Base-by-base conservation (phyloP, 2,888 invertebrate species). In the Aplocera efformata region DNA sequence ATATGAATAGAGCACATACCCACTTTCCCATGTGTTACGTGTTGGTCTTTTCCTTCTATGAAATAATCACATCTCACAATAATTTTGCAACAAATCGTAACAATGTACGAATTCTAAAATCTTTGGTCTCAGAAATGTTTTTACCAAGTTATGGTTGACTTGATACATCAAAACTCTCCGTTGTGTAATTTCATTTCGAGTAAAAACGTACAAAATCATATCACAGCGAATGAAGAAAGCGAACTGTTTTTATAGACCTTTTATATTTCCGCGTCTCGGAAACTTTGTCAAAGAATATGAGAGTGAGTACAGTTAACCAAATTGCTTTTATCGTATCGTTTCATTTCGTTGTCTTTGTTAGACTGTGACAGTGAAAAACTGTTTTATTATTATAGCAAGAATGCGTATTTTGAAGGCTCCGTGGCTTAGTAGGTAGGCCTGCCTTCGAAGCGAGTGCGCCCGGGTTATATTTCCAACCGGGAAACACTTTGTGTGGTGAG, bases 281-380 rank as follows among this genome's bases (percentile, higher is more conserved):
- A 60, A 64, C 56, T 59, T 68, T 57, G 57, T 53, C 55, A 56
- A 53, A 56, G 62, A 58, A 59, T 59, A 60, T 48, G 50, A 59
- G 64, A 63, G 61, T 56, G 55, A 58, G 57, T 64, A 64, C 63
- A 67, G 65, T 72, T 67, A 62, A 60, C 64, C 48, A 53, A 72
- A 71, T 67, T 63, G 68, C 52, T 65, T 69, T 70, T 67, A 64
- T 70, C 48, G 58, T 53, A 48, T 42, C 55, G 44, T 59, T 72
- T 63, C 60, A 58, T 63, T 60, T 64, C 60, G 50, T 58, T 58
- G 47, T 58, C 37, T 59, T 56, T 56, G 47, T 55, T 54, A 45
- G 43, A 25, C 49, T 46, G 40, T 51, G 60, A 60, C 58, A 53
- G 52, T 62, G 59, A 53, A 40, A 53, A 62, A 67, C 48, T 49